Base-by-base conservation (phyloP, 2,113 vertebrate species). In the Xiphophorus maculatus region DNA sequence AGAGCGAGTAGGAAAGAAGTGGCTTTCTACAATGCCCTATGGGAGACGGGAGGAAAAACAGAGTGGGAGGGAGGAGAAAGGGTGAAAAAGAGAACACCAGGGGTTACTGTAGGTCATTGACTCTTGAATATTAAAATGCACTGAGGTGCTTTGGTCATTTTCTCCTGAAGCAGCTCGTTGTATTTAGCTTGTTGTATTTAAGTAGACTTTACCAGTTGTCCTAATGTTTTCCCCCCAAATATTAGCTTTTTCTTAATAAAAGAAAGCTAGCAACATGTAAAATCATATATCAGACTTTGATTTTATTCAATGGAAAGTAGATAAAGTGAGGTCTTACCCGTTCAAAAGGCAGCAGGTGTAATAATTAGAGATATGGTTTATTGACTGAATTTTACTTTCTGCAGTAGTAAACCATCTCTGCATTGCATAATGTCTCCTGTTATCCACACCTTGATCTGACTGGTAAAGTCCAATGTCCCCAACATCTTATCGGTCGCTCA, bases 71-170 rank as follows among this genome's bases (percentile, higher is more conserved):
- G 80, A 74, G 61, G 74, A 77, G 83, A 78, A 75, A 77, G 88
- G 81, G 75, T 61, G 80, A 85, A 72, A 89, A 82, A 81, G 84
- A 74, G 86, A 90, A 88, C 87, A 86, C 62, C 64, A 81, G 72
- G 87, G 94, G 94, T 95, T 94, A 95, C 91, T 93, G 83, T 88
- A 75, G 93, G 93, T 93, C 90, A 83, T 91, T 89, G 82, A 87
- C 82, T 89, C 63, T 91, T 67, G 86, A 87, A 90, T 86, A 84
- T 81, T 85, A 78, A 84, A 75, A 86, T 84, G 25, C 63, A 77
- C 69, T 76, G 28, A 58, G 17, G 67, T 61, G 64, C 27, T 82
- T 10, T 73, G 79, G 66, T n/a, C 27, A 81, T 85, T 88, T 85
- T 84, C 81, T 77, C 66, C 82, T 78, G 32, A 70, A 83, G 67